phyloP scores from a whole-genome alignment of 2,888 invertebrate species.

The Xylocampa areola region DNA sequence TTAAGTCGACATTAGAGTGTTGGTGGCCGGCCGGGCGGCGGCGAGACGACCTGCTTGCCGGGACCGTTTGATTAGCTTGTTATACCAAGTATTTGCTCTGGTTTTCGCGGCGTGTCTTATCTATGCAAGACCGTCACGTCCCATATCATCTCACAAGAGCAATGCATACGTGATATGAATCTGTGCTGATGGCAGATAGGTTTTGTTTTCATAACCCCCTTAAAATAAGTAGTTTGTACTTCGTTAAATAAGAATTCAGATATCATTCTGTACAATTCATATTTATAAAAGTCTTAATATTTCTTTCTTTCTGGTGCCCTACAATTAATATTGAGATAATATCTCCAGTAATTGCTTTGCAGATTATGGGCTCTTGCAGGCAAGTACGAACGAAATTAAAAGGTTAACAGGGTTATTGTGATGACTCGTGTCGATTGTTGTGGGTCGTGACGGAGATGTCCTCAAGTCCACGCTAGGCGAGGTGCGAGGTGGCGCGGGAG shows the following conservation, averaged over 20 bases:
- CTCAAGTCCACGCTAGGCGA: conserved; percentile 56
- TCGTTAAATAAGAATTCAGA: conserved; percentile 17
- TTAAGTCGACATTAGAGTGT: conserved; percentile 73
- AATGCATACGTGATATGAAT: conserved; percentile 73
- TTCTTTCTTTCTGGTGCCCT: conserved; percentile 49
- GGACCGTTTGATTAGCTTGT: conserved; percentile 74
- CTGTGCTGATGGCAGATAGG: conserved; percentile 65
- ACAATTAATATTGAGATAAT: conserved; percentile 65
- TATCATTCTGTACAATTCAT: conserved; percentile 15
- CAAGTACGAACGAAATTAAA: conserved; percentile 65
- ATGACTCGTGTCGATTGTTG: conserved; percentile 38
- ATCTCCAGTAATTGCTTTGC: conserved; percentile 50
- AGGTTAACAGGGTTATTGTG: conserved; percentile 66
- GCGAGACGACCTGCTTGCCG: conserved; percentile 56
- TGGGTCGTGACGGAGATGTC: conserved; percentile 63
- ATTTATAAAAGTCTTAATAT: conserved; percentile 27
- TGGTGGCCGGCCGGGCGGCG: conserved; percentile 4
- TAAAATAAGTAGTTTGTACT: conserved; percentile 10
- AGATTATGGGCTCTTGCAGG: conserved; percentile 65
- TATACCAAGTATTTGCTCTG: conserved; percentile 73
- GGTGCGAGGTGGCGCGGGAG: conserved; percentile 45
- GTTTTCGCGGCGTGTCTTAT: conserved; percentile 81
- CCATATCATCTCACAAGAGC: conserved; percentile 70
- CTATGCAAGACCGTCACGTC: conserved; percentile 64
- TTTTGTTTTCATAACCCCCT: conserved; percentile 44